Evolutionary conservation across 2,888 invertebrate species (phyloP).

Genomic region (Metellina segmentata): DNA sequence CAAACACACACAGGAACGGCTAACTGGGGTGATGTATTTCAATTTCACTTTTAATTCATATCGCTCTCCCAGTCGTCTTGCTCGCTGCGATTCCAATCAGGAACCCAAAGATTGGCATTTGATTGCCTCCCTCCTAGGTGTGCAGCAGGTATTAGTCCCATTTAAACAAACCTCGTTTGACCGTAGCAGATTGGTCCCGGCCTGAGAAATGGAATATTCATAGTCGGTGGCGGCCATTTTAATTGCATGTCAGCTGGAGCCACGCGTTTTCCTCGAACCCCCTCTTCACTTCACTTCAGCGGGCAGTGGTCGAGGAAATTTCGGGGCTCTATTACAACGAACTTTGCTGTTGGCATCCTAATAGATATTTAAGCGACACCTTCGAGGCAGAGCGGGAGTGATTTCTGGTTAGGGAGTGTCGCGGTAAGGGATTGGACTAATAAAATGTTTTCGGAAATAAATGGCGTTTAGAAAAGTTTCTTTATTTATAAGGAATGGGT

Average conservation of each 20-base stretch:
- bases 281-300: conserved; percentile 24
- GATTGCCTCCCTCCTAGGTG: conserved; percentile 59
- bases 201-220: conserved; percentile 74
- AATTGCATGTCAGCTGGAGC: conserved; percentile 69
- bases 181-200: conserved; percentile 50
- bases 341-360: conserved; percentile 42
- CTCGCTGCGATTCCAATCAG: conserved; percentile 52
- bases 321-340: conserved; percentile 47
- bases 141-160: conserved; percentile 62
- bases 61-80: conserved; percentile 5
- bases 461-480: neutral
- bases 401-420: conserved; percentile 11
- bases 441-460: neutral
- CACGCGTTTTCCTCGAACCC: too few species aligned
- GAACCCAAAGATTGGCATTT: conserved; percentile 64
- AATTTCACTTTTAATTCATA: conserved; percentile 67
- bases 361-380: conserved; percentile 62
- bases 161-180: conserved; percentile 71
- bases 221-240: conserved; percentile 63
- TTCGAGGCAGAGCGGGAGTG: neutral
- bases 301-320: conserved; percentile 40
- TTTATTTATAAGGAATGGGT: neutral
- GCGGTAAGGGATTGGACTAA: neutral
- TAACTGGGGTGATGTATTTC: conserved; percentile 46
- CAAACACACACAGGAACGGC: conserved; percentile 13